phyloP scores from a whole-genome alignment of 1,140 invertebrate genomes.

The Bombus consobrinus region DNA sequence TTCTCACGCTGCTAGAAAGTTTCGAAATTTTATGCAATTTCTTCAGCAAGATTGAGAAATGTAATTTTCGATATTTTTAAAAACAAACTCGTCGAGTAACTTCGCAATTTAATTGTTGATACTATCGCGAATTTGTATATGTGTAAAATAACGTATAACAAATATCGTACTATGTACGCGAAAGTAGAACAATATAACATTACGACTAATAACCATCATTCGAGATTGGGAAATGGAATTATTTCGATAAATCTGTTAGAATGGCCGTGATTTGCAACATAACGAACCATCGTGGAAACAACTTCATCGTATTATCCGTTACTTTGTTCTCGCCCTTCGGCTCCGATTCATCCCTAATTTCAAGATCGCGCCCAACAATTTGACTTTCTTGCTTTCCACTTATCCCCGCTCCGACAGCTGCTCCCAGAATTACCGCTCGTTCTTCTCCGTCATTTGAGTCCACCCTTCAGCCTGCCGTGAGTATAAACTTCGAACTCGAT shows the following conservation, averaged over 20 bases:
- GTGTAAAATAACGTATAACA: too few species aligned
- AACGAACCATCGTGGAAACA: constrained; percentile 1
- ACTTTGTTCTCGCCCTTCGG: constrained; percentile 42
- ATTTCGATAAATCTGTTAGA: background rate
- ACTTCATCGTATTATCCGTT: constrained; percentile 36
- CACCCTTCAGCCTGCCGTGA: constrained; percentile 35
- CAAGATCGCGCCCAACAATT: constrained; percentile 61
- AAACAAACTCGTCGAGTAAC: too few species aligned
- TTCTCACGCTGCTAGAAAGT: background rate
- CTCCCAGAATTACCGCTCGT: constrained; percentile 65
- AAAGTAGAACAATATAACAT: too few species aligned
- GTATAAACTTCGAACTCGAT: constrained; percentile 61
- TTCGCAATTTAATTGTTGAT: too few species aligned
- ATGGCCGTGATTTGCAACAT: background rate
- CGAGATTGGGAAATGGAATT: background rate
- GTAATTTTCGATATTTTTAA: too few species aligned
- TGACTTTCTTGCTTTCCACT: constrained; percentile 67
- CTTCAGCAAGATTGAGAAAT: background rate
- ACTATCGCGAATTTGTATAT: too few species aligned
- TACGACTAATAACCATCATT: background rate
- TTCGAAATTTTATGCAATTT: background rate
- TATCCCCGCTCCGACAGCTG: constrained; percentile 20
- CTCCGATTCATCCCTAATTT: constrained; percentile 60
- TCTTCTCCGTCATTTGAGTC: constrained; percentile 66
- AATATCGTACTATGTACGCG: too few species aligned